These are phyloP conservation scores for Formica selysi DNA, from an alignment of 1,140 invertebrate species.

Conservation along the genomic window DNA sequence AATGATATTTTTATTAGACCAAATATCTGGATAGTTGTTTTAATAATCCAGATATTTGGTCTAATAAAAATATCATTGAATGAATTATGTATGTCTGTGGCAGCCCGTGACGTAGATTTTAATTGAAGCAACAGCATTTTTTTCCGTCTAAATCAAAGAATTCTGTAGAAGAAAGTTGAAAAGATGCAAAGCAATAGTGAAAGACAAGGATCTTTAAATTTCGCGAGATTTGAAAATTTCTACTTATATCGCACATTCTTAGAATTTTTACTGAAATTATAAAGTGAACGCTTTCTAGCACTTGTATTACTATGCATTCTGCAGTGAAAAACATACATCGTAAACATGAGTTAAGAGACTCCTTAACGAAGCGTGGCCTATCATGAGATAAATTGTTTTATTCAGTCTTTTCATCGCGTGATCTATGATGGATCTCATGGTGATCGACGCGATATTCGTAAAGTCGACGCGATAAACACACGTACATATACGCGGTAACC, in stretches of 20 bases:
- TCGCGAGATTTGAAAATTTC: not conserved
- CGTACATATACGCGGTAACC: conserved; percentile 41
- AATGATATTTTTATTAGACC: too few relatives aligned
- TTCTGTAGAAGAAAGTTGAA: not conserved
- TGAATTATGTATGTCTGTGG: too few relatives aligned
- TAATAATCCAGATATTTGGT: too few relatives aligned
- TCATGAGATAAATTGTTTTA: conserved; percentile 33
- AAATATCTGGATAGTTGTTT: too few relatives aligned
- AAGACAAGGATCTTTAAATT: conserved; percentile 7
- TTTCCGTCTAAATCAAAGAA: not conserved
- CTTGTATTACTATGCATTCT: not conserved
- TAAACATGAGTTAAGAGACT: not conserved
- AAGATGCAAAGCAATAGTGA: not conserved
- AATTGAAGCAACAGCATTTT: too few relatives aligned
- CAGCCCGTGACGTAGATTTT: too few relatives aligned
- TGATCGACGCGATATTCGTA: conserved; percentile 43
- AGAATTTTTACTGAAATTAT: not conserved
- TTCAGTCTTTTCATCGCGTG: conserved; percentile 15
- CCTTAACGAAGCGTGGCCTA: not conserved
- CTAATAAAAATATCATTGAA: too few relatives aligned
- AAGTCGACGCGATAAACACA: conserved; percentile 25
- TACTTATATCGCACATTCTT: not conserved
- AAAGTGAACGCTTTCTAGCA: not conserved
- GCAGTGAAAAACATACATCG: not conserved
- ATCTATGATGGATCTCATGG: conserved; percentile 34